A percentile compares a stretch with the other conserved stretches of the same genome.
Evolutionary conservation across 2,113 vertebrate genomes (phyloP).

Genomic region (Periophthalmodon schlosseri): DNA sequence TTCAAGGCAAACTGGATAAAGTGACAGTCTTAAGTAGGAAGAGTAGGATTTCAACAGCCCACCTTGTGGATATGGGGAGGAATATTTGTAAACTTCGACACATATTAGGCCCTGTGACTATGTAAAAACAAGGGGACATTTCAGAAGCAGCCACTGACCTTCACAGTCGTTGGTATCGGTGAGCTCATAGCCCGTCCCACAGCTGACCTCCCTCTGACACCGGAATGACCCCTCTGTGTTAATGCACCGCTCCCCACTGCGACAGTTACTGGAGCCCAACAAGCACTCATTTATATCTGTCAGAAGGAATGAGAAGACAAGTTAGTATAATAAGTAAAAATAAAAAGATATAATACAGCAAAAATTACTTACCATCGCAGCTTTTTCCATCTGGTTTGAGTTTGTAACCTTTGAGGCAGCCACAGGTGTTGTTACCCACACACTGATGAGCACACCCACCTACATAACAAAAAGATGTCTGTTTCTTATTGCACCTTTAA

Average conservation of each 20-base stretch:
- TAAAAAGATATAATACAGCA: no score
- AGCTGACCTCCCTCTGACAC: constrained; percentile 94
- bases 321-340: not conserved
- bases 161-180: constrained; percentile 92
- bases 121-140: not conserved
- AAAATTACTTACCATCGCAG: constrained; percentile 85
- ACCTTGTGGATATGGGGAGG: no score
- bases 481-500: not conserved
- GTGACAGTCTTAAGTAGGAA: no score
- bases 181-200: constrained; percentile 95
- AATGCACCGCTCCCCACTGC: constrained; percentile 87
- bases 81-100: not conserved
- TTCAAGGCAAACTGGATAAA: no score
- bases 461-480: constrained; percentile 48
- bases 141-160: constrained; percentile 72
- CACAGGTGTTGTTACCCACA: constrained; percentile 84
- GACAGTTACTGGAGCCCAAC: constrained; percentile 83
- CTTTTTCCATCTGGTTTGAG: constrained; percentile 85
- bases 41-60: no score
- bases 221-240: constrained; percentile 89
- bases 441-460: constrained; percentile 89
- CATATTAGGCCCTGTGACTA: not conserved
- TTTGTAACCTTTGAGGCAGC: constrained; percentile 88
- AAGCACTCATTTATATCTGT: constrained; percentile 94
- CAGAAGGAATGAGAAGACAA: not conserved